These are phyloP conservation scores for Anguilla marmorata DNA, from an alignment of 2,797 vertebrate species.

Conservation along the genomic window DNA sequence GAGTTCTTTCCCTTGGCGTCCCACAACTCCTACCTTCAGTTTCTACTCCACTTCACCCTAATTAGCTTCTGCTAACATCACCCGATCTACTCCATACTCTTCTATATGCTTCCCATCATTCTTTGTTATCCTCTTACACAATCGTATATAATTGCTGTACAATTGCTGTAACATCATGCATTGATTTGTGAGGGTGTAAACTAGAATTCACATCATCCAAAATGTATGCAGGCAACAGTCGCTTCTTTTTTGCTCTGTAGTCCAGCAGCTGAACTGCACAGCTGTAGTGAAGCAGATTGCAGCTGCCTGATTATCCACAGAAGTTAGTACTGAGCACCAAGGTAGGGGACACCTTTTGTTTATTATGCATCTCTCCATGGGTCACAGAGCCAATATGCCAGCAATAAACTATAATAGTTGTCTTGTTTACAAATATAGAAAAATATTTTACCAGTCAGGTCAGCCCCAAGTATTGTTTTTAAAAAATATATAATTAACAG, in stretches of 20 bases:
- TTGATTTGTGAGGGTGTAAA: neutral
- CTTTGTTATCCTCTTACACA: neutral
- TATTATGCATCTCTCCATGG: neutral
- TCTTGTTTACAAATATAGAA: neutral
- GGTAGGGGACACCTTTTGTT: neutral
- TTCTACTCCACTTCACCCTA: neutral
- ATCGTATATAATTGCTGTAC: neutral
- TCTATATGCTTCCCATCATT: neutral
- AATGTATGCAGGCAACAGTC: neutral
- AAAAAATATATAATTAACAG: neutral
- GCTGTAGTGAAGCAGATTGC: neutral
- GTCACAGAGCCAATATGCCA: neutral
- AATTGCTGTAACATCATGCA: neutral
- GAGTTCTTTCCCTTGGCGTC: neutral
- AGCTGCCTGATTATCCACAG: neutral
- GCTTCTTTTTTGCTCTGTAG: no score
- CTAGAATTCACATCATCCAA: neutral
- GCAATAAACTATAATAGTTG: neutral
- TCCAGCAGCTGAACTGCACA: neutral
- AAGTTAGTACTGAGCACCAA: neutral
- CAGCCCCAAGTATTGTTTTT: no score
- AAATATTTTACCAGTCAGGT: neutral
- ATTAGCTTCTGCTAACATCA: neutral
- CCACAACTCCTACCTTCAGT: neutral
- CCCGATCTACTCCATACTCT: neutral